phyloP scores from a whole-genome alignment of 2,113 vertebrate genomes.

The Psammodynastes pulverulentus region DNA sequence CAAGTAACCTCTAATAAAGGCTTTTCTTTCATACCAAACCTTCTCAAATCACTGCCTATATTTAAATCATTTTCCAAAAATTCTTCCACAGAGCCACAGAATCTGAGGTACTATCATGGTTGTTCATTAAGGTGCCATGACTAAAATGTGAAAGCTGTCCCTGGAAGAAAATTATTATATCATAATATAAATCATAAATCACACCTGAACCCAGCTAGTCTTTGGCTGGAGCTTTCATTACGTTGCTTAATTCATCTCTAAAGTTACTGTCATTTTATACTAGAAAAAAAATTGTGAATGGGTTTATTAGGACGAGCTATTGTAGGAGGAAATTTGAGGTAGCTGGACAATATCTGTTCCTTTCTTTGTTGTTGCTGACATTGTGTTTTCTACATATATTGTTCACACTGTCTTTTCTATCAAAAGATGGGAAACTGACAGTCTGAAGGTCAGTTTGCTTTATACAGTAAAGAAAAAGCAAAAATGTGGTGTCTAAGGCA shows the following conservation, averaged over 20 bases:
- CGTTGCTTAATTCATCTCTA: constrained; percentile 11
- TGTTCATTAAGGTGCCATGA: constrained; percentile 14
- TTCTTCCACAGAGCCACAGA: background rate
- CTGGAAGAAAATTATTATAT: constrained; percentile 14
- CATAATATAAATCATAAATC: background rate
- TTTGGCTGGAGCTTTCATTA: background rate
- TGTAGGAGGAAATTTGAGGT: background rate
- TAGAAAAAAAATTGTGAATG: constrained; percentile 14
- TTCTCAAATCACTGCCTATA: background rate
- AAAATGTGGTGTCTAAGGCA: background rate
- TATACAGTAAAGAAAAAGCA: background rate
- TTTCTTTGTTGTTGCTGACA: background rate
- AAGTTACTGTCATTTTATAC: constrained; percentile 16
- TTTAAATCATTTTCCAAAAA: background rate
- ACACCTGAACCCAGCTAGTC: constrained; percentile 21
- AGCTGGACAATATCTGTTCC: background rate
- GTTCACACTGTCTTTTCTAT: background rate
- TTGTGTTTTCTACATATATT: background rate
- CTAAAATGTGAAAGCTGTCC: constrained; percentile 28
- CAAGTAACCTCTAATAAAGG: background rate
- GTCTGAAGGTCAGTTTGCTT: background rate
- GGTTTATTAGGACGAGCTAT: background rate
- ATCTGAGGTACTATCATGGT: background rate
- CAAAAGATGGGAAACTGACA: background rate
- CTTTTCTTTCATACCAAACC: background rate